Evolutionary conservation across 1,140 invertebrate species (phyloP).

Genomic region (Cepaea nemoralis): DNA sequence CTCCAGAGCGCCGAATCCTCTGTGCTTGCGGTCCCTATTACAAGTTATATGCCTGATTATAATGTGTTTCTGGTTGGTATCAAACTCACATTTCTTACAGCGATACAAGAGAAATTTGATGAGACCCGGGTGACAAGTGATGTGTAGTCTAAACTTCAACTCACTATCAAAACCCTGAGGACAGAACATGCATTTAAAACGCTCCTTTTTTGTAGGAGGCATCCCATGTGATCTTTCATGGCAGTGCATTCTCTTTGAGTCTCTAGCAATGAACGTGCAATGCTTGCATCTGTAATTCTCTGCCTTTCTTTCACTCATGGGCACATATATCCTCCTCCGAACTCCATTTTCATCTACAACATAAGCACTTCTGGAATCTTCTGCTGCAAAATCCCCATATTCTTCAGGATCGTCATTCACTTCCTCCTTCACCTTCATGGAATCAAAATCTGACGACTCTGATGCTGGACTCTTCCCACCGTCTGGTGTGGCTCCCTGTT

Average conservation of each 20-base stretch:
- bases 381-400: not conserved
- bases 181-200: constrained; percentile 53
- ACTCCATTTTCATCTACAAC: constrained; percentile 36
- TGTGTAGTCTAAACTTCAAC: constrained; percentile 47
- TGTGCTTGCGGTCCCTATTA: constrained; percentile 42
- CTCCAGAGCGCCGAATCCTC: constrained; percentile 41
- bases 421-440: constrained; percentile 28
- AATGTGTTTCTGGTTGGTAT: constrained; percentile 47
- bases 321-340: constrained; percentile 37
- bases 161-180: constrained; percentile 51
- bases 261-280: constrained; percentile 51
- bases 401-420: constrained; percentile 22
- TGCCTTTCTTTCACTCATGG: constrained; percentile 40
- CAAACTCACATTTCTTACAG: constrained; percentile 52
- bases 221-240: constrained; percentile 49
- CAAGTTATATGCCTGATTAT: constrained; percentile 47
- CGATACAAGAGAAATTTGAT: constrained; percentile 47
- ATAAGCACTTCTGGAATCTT: constrained; percentile 16
- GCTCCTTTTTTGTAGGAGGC: constrained; percentile 44
- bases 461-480: constrained; percentile 24
- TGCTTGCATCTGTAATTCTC: constrained; percentile 48
- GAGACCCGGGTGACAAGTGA: constrained; percentile 50
- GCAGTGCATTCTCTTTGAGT: constrained; percentile 41
- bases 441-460: constrained; percentile 6
- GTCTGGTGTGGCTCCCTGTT: not conserved